Evolutionary conservation across 2,797 vertebrate genomes (phyloP), one percentile per base, ranked within the genome.

Genomic region (Sciaenops ocellatus): DNA sequence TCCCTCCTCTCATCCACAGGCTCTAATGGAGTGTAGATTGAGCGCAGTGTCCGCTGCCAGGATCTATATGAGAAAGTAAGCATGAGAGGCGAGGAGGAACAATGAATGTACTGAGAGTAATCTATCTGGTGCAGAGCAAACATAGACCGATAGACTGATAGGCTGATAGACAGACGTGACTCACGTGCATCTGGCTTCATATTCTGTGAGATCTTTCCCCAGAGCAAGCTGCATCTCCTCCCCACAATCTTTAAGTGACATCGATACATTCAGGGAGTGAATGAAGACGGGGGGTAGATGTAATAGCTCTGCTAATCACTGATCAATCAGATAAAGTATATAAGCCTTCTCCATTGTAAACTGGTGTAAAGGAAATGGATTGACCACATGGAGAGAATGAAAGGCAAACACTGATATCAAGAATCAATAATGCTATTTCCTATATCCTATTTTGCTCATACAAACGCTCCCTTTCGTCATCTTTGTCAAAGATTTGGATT

Each of bases 21-120:
- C 90, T 70, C 83, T 94, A 94, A 93, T 90, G 87, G 89, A 91
- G 92, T 88, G 89, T 42, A 94, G 90, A 93, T 91, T 90, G 92
- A 87, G 66, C 51, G 11, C 5, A 28, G 65, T 13, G 71, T 44
- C 82, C 16, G 3, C 67, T 72, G 42, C 4, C 26, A 7, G 83
- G 81, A 90, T 90, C 90, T 75, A 86, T 88, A 82, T 75, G 80
- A 80, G 68, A 84, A 80, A 84, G 79, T 66, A 73, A 87, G 72
- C 83, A 65, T 2, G 41, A 67, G 73, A 81, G 76, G 56, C 8
- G 38, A 57, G 60, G 55, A 48, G 67, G 79, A 79, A 88, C 90
- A 89, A 89, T 86, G 85, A 89, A 74, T 89, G 76, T 65, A 83
- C 85, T 81, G 79, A 84, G 79, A 73, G 57, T 51, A 71, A 79